Evolutionary conservation across 2,888 invertebrate species (phyloP), one percentile per base, ranked within the genome.

Genomic region (Folsomia manolachei): DNA sequence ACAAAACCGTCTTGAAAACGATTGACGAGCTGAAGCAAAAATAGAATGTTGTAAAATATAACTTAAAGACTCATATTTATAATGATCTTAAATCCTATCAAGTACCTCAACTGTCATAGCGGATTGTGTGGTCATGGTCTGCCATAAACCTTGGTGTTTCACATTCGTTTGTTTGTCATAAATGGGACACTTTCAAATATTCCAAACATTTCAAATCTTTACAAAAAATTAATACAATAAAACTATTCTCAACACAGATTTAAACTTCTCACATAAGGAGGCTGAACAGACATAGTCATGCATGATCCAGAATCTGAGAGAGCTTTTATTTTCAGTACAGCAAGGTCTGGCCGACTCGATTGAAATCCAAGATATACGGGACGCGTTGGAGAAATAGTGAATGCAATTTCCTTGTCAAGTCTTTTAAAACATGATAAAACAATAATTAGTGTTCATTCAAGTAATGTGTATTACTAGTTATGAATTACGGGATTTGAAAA

Each of bases 141-240:
- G 80, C 83, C 88, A 90, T 76, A 88, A 88, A 0, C 93, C 93
- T 73, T 89, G 88, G 80, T 89, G 93, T 70, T 90, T 85, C 9
- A 93, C 89, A 81, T 91, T 91, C 71, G 88, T 86, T 78, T 92
- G 91, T 72, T 90, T 87, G 83, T 94, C 94, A 82, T 90, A 90
- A 1, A 94, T 91, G 11, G 94, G 94, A 83, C 94, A 94, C 93
- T 94, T 82, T 67, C 87, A 87, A 74, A 74, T 75, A 77, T 39
- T 74, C 75, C 70, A 18, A 60, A n/a, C 60, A 60, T 11, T 60
- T 11, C 4, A 60, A 11, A 60, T 7, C 4, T 60, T 9, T 1
- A 63, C 9, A 60, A 60, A 9, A 39, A 39, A 14, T 4, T 4
- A 39, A 9, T 9, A 39, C 14, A 39, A 39, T 39, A 39, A 39